Evolutionary conservation across 1,140 invertebrate genomes (phyloP), one percentile per base, ranked within the genome.

Genomic region (Cotesia glomerata): DNA sequence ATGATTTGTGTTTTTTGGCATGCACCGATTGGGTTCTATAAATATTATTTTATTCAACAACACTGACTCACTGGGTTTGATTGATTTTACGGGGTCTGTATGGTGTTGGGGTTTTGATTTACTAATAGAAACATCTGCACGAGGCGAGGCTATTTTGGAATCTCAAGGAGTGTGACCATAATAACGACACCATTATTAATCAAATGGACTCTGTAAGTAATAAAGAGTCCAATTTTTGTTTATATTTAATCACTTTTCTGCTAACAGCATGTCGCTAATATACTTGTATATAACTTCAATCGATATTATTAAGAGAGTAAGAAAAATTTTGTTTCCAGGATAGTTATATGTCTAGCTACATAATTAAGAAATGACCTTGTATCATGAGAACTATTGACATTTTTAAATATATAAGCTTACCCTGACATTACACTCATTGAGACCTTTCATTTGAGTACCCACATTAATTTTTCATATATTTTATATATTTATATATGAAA

Each of bases 71-170:
- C 82, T 77, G 81, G 80, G 70, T 79, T 80, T 80, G 78, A 75
- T 76, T 79, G 35, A 64, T 75, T 45, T 45, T 45, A 45, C 39
- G 79, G 74, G 75, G 77, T 82, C 81, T 85, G 78, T 84, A 79
- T 82, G 87, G 86, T 87, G 86, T 82, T 87, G 87, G 86, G 84
- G 39, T 45, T 45, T 88, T 84, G 83, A 78, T 85, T 84, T 81
- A 84, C 85, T 85, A 85, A 85, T 90, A 90, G 89, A 90, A 90
- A 90, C 88, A 90, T 84, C 89, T 90, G 86, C 89, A 89, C 87
- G 89, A 90, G 80, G 89, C 89, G 79, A 87, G 86, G 84, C 86
- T 89, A 72, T 90, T 86, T 88, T 90, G 89, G 89, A 89, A 85
- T 80, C 85, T 84, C 75, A 86, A 85, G 82, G 83, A 83, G 77